These are phyloP conservation scores for Megaustenia siamemsis DNA, from an alignment of 2,888 invertebrate genomes.

Conservation along the genomic window DNA sequence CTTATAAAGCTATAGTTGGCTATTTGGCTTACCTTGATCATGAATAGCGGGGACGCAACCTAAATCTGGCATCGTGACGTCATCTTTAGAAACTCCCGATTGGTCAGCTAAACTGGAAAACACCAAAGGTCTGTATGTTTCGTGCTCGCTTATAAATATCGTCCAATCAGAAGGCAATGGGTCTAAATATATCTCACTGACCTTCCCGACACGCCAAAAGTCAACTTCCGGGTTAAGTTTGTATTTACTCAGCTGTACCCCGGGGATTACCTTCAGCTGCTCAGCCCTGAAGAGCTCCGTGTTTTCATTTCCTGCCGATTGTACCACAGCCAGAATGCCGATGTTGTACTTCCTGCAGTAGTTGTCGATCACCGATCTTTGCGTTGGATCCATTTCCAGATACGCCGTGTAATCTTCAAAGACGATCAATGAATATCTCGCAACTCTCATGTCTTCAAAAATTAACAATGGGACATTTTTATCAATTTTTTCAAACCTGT, in stretches of 20 bases:
- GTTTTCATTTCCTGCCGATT: slow-evolving; percentile 63
- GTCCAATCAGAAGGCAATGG: slow-evolving; percentile 92
- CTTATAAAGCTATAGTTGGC: too few relatives aligned
- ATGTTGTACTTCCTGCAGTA: slow-evolving; percentile 96
- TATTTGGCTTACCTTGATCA: slow-evolving; percentile 85
- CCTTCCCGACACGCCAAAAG: slow-evolving; percentile 72
- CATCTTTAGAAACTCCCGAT: slow-evolving; percentile 54
- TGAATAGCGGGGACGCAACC: slow-evolving; percentile 80
- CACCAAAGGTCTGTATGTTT: slow-evolving; percentile 94
- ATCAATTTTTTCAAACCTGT: neutral
- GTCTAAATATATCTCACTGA: slow-evolving; percentile 70
- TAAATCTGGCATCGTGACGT: slow-evolving; percentile 55
- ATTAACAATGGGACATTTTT: neutral
- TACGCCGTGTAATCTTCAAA: slow-evolving; percentile 98
- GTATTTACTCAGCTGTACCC: slow-evolving; percentile 72
- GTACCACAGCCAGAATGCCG: slow-evolving; percentile 91
- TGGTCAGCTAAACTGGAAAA: slow-evolving; percentile 84
- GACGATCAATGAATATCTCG: slow-evolving; percentile 87
- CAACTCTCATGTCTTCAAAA: neutral
- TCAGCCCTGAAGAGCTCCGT: slow-evolving; percentile 88
- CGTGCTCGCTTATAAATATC: slow-evolving; percentile 94
- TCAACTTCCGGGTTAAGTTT: slow-evolving; percentile 70
- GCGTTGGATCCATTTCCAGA: slow-evolving; percentile 98
- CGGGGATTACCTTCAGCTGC: slow-evolving; percentile 87
- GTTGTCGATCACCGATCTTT: slow-evolving; percentile 95